Conservation (phyloP, 1,140 invertebrate species). For the Formica exsecta region DNA sequence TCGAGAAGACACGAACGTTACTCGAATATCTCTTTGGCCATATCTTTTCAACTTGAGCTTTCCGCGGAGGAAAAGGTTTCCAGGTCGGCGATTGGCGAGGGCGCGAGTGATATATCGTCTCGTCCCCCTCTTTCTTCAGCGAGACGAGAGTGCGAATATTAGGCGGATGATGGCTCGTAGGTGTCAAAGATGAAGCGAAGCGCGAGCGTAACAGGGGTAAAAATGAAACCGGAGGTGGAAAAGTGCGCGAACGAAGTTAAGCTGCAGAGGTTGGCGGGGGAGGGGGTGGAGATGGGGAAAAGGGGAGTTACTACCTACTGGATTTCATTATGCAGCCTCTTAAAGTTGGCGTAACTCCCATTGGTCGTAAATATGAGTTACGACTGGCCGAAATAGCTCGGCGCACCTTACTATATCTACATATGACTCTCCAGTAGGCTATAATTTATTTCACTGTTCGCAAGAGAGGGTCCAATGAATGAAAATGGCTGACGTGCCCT, state of each 20-base stretch:
- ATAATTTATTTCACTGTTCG: conserved; percentile 79
- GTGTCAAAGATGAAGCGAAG: conserved; percentile 69
- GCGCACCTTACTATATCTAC: conserved; percentile 74
- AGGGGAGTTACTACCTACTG: conserved; percentile 72
- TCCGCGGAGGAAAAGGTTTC: neutral
- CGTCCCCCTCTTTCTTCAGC: neutral
- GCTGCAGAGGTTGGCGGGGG: conserved; percentile 44
- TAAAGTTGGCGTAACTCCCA: conserved; percentile 85
- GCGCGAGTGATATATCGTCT: conserved; percentile 56
- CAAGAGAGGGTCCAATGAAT: conserved; percentile 78
- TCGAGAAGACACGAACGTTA: neutral
- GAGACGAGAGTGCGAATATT: conserved; percentile 69
- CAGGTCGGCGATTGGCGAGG: conserved; percentile 14
- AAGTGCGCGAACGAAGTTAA: conserved; percentile 57
- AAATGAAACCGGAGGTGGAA: conserved; percentile 61
- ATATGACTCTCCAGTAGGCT: conserved; percentile 64
- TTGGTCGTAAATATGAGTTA: conserved; percentile 85
- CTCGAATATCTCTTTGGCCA: neutral
- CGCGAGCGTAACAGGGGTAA: conserved; percentile 31
- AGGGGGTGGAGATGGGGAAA: conserved; percentile 26
- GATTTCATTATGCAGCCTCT: conserved; percentile 85
- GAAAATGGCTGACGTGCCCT: conserved; percentile 70
- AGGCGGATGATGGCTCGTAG: conserved; percentile 69
- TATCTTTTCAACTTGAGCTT: conserved; percentile 35
- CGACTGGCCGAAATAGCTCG: conserved; percentile 80